These are phyloP conservation scores for Zootermopsis nevadensis DNA, from an alignment of 2,888 invertebrate species.

Conservation along the genomic window DNA sequence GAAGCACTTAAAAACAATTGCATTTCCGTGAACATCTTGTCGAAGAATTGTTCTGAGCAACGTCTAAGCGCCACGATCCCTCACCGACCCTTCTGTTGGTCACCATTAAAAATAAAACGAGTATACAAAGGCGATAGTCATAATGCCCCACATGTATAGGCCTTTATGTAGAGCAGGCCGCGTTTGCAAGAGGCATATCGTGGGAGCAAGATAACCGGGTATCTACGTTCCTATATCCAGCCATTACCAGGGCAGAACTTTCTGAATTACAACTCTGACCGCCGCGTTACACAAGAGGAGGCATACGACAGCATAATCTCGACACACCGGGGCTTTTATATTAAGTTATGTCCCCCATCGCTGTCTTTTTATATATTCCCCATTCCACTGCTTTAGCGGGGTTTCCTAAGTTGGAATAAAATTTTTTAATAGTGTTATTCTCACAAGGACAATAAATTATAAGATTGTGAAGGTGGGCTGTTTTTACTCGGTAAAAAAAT, in stretches of 20 bases:
- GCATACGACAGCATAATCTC: constrained; percentile 11
- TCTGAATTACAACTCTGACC: constrained; percentile 29
- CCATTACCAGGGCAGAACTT: constrained; percentile 27
- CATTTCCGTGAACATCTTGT: too few species aligned
- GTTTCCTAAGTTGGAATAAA: constrained; percentile 35
- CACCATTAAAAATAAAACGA: not conserved
- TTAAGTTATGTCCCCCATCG: constrained; percentile 7
- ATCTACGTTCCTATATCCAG: constrained; percentile 25
- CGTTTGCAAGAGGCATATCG: not conserved
- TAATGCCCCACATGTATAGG: not conserved
- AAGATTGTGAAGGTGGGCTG: constrained; percentile 12
- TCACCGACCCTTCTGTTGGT: too few species aligned
- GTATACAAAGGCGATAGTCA: not conserved
- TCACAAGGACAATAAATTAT: constrained; percentile 38
- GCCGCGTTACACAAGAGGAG: not conserved
- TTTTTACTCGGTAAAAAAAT: not conserved
- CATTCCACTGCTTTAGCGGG: not conserved
- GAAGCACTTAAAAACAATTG: too few species aligned
- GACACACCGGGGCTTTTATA: constrained; percentile 33
- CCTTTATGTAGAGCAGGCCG: not conserved
- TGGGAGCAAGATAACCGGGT: constrained; percentile 3
- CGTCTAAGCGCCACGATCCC: too few species aligned
- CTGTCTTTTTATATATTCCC: constrained; percentile 12
- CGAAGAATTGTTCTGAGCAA: too few species aligned
- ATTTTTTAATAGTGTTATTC: constrained; percentile 40